Evolutionary conservation across 2,888 invertebrate genomes (phyloP).

Genomic region (Eupithecia subfuscata): DNA sequence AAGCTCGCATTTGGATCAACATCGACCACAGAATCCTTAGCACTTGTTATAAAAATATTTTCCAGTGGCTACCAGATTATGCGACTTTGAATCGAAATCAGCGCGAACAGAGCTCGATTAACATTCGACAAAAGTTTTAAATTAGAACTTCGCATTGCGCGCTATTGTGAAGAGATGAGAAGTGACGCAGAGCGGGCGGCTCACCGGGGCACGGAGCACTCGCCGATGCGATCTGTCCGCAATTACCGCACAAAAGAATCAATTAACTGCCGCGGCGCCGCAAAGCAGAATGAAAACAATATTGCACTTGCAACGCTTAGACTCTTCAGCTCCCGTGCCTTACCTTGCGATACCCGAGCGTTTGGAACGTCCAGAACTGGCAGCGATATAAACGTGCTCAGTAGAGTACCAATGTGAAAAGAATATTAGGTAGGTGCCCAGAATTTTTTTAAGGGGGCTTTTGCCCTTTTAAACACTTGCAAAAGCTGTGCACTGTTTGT

Average conservation of each 20-base stretch:
- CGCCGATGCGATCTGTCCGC: constrained; percentile 69
- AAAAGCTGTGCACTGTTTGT: not conserved
- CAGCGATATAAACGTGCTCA: not conserved
- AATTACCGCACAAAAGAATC: constrained; percentile 79
- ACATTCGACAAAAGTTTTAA: not conserved
- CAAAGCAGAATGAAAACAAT: constrained; percentile 72
- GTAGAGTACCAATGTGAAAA: not conserved
- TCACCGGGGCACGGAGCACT: constrained; percentile 8
- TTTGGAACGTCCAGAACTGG: constrained; percentile 50
- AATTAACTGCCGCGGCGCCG: constrained; percentile 63
- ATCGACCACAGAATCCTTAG: not conserved
- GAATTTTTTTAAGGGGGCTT: not conserved
- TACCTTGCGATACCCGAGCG: constrained; percentile 55
- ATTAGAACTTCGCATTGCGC: not conserved
- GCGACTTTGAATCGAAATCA: not conserved
- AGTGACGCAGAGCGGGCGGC: not conserved
- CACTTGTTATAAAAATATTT: not conserved
- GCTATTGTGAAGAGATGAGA: not conserved
- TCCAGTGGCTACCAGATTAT: not conserved
- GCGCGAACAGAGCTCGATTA: not conserved
- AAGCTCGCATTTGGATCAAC: constrained; percentile 45
- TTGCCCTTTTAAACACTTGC: not conserved
- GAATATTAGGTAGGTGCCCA: not conserved
- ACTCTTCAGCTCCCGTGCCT: constrained; percentile 69
- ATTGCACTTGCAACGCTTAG: constrained; percentile 69